phyloP scores from a whole-genome alignment of 2,113 vertebrate species.

The Nothocercus nigrocapillus region DNA sequence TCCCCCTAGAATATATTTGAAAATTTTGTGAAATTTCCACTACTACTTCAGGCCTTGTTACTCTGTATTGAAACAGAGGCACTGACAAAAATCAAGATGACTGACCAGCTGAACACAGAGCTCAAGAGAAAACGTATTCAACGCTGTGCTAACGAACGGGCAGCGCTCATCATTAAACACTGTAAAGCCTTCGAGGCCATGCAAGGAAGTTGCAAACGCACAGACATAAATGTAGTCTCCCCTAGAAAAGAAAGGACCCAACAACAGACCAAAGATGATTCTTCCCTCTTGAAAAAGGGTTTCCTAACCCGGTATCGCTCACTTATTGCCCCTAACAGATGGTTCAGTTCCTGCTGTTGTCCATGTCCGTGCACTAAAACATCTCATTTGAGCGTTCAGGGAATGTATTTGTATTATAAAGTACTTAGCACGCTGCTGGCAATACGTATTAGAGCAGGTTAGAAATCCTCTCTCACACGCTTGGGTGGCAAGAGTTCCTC shows the following conservation, averaged over 20 bases:
- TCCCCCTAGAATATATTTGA: not conserved
- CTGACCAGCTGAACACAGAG: not conserved
- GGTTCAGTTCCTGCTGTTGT: not conserved
- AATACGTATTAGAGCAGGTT: fast-evolving
- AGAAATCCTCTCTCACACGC: fast-evolving
- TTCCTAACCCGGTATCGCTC: not conserved
- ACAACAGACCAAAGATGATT: not conserved
- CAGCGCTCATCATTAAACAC: not conserved
- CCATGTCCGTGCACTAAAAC: fast-evolving
- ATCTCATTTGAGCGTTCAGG: not conserved
- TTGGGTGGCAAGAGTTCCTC: not conserved
- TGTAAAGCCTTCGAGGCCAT: not conserved
- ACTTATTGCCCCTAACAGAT: fast-evolving
- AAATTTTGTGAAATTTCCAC: not conserved
- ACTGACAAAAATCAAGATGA: not conserved
- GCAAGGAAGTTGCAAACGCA: not conserved
- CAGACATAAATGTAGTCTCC: not conserved
- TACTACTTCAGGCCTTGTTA: not conserved
- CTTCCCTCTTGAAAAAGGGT: not conserved
- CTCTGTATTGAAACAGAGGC: too few relatives aligned
- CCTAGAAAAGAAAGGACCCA: not conserved
- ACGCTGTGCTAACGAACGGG: too few relatives aligned
- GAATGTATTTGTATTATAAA: fast-evolving
- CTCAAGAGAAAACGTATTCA: not conserved
- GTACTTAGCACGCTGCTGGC: fast-evolving